Percentiles rank a stretch among this genome's conserved stretches.
These are phyloP conservation scores for Theonella swinhoei DNA, from an alignment of 37 sponge, comb jelly and placozoan genomes.

Conservation along the genomic window DNA sequence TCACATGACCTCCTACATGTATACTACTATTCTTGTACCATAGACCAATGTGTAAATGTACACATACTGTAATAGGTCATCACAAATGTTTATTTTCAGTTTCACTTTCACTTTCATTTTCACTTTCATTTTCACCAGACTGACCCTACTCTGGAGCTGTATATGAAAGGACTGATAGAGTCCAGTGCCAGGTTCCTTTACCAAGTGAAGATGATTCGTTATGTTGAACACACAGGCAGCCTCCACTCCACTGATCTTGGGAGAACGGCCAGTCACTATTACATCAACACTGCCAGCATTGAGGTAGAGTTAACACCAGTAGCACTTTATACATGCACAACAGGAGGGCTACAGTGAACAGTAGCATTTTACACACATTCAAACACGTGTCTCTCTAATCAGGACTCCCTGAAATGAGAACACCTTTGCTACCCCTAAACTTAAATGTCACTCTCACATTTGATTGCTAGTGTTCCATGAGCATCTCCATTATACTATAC, in stretches of 20 bases:
- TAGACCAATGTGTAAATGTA: neutral
- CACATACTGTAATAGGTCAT: neutral
- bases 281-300: constrained; percentile 91
- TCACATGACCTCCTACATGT: neutral
- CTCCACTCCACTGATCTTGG: constrained; percentile 92
- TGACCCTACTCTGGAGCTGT: constrained; percentile 77
- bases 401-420: too few species aligned
- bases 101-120: too few species aligned
- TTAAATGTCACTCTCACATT: too few species aligned
- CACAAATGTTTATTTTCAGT: neutral
- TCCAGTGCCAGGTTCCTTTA: constrained; percentile 77
- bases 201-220: constrained; percentile 92
- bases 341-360: too few species aligned
- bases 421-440: too few species aligned
- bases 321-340: too few species aligned
- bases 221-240: constrained; percentile 61
- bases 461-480: too few species aligned
- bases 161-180: constrained; percentile 64
- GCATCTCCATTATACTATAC: too few species aligned
- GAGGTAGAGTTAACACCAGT: constrained; percentile 59
- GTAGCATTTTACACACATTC: too few species aligned
- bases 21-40: neutral
- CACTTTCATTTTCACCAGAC: constrained; percentile 18
- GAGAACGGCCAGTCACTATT: constrained; percentile 92
- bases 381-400: too few species aligned